Conservation (phyloP, 30 jellyfish, hydroid and myxozoan genomes). For the Catostylus mosaicus region DNA sequence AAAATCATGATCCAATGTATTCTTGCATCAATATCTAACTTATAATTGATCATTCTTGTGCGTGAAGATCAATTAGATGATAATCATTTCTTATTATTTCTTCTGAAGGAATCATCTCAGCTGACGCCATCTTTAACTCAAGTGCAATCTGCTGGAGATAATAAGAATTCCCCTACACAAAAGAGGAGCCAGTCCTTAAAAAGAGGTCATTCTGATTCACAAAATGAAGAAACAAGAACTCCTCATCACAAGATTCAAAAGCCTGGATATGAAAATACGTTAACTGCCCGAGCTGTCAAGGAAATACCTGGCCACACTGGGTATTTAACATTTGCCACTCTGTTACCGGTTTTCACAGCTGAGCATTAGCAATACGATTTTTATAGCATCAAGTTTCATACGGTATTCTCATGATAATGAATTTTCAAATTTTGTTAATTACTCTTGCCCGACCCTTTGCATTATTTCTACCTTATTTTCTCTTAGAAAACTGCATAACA, state of each 20-base stretch:
- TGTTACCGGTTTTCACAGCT: slow-evolving; percentile 44
- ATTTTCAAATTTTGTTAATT: too few relatives aligned
- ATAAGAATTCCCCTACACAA: neutral
- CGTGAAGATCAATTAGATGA: too few relatives aligned
- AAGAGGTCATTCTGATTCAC: slow-evolving; percentile 10
- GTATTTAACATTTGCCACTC: slow-evolving; percentile 93
- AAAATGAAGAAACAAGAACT: neutral
- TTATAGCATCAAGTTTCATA: too few relatives aligned
- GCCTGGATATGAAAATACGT: slow-evolving; percentile 34
- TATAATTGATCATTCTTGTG: too few relatives aligned
- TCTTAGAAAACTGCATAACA: too few relatives aligned
- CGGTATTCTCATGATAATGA: too few relatives aligned
- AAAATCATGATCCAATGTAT: too few relatives aligned
- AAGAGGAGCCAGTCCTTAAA: neutral
- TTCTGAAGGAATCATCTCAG: neutral
- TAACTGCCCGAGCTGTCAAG: slow-evolving; percentile 62
- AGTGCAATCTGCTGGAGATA: neutral
- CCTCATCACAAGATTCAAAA: slow-evolving; percentile 35
- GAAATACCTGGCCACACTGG: slow-evolving; percentile 99
- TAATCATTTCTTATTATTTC: neutral
- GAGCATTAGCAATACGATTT: neutral
- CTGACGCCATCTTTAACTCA: neutral
- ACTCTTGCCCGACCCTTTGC: too few relatives aligned
- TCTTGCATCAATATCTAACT: too few relatives aligned
- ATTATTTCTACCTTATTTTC: too few relatives aligned